These are phyloP conservation scores for Calidris pugnax DNA, from an alignment of 2,113 vertebrate genomes.

Conservation along the genomic window DNA sequence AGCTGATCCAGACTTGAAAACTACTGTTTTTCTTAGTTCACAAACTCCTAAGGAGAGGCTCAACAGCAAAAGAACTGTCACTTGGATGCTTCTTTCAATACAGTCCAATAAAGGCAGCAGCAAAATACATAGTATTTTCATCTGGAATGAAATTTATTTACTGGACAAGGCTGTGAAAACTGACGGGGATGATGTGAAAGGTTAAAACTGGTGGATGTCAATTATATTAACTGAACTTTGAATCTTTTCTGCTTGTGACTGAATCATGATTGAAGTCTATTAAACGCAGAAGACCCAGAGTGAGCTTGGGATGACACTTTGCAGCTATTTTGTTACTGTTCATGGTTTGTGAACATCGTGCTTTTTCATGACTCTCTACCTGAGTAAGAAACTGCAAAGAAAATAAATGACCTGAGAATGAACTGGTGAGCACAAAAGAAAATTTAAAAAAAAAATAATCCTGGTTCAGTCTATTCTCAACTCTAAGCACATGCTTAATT, in stretches of 20 bases:
- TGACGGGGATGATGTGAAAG: background rate
- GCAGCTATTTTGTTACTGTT: background rate
- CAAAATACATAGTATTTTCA: background rate
- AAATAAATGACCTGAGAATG: background rate
- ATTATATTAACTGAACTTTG: background rate
- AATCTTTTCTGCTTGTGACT: background rate
- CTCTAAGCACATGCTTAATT: background rate
- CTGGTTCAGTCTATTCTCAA: background rate
- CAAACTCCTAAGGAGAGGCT: background rate
- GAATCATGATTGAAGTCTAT: background rate
- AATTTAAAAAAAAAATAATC: background rate
- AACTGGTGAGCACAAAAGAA: background rate
- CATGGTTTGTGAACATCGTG: background rate
- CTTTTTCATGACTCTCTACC: background rate
- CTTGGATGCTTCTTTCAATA: background rate
- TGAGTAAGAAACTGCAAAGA: background rate
- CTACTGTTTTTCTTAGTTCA: background rate
- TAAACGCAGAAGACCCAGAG: background rate
- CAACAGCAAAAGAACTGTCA: background rate
- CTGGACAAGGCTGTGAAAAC: background rate
- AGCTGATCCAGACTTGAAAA: background rate
- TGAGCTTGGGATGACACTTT: background rate
- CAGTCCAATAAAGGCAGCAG: background rate
- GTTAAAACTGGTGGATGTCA: background rate
- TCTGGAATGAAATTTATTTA: background rate